Evolutionary conservation across 2,797 vertebrate genomes (phyloP).

Genomic region (Enteromius anoplus): DNA sequence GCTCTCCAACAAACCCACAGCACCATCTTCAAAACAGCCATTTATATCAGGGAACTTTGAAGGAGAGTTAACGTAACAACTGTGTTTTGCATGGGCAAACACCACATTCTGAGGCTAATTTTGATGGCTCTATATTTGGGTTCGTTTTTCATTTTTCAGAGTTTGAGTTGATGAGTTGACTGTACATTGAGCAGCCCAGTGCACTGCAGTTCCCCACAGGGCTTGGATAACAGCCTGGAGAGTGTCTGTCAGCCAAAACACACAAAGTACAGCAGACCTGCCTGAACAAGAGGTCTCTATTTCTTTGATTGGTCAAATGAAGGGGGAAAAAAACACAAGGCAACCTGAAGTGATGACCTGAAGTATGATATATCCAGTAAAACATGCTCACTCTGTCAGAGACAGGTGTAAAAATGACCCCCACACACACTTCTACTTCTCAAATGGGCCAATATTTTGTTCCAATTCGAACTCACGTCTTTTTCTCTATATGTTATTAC

Average conservation of each 20-base stretch:
- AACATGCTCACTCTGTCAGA: conserved; percentile 17
- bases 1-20: conserved; percentile 2
- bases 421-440: neutral
- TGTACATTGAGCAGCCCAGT: neutral
- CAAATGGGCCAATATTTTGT: neutral
- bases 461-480: neutral
- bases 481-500: too few relatives aligned
- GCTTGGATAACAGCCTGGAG: conserved; percentile 37
- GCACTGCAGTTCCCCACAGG: conserved; percentile 34
- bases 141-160: conserved; percentile 28
- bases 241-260: conserved; percentile 46
- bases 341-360: conserved; percentile 51
- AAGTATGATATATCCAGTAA: conserved; percentile 8
- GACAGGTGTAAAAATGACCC: conserved; percentile 18
- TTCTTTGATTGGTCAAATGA: conserved; percentile 44
- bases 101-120: conserved; percentile 17
- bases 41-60: conserved; percentile 20
- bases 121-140: conserved; percentile 20
- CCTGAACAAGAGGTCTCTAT: conserved; percentile 31
- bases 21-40: conserved; percentile 13
- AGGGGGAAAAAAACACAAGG: neutral
- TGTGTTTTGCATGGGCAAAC: conserved; percentile 9
- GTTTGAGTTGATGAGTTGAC: conserved; percentile 16
- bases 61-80: conserved; percentile 1
- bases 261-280: conserved; percentile 30